Base-by-base conservation (phyloP, 1,140 invertebrate species). In the Lanistes nyassanus region DNA sequence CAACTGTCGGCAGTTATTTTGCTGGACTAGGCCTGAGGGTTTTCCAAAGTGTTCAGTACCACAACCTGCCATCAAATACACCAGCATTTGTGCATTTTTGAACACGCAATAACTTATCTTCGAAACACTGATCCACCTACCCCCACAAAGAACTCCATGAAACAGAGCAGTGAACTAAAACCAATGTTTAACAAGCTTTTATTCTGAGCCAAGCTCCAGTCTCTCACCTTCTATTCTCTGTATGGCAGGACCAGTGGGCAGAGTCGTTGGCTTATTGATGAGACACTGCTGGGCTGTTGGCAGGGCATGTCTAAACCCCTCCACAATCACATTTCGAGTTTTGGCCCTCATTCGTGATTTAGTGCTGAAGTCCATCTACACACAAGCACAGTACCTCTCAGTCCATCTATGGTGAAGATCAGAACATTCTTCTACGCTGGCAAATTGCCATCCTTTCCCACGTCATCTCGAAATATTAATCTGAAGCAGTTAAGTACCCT, bases 281-380 rank as follows among this genome's bases (percentile, higher is more conserved):
- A 72, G 70, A 37, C 60, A 72, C 56, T 72, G 70, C 70, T 72
- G 70, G 2, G 70, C 60, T 55, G 56, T 76, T n/a, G 88, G 87
- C 31, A 90, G 79, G 13, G 85, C 73, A 11, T 78, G 81, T 23
- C 84, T 72, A 74, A 85, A 90, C 21, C 87, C 84, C 58, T 90
- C 86, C 23, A 90, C 85, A 64, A 91, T 83, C 16, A 83, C 82
- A 79, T 88, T 87, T 55, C 89, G 79, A 3, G 85, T 86, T n/a
- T 82, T 78, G 16, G 85, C 80, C 71, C 87, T 83, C 70, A 88
- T 84, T 26, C 84, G 79, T 9, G 82, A 77, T 56, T 76, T 76
- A 9, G 76, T 31, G 55, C 76, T 81, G 13, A 66, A 73, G 55
- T 84, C 83, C 39, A 76, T 64, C 85, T 86, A 58, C 9, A 80